These are phyloP conservation scores for Eupleurogrammus muticus DNA, from an alignment of 2,797 vertebrate genomes.

Conservation along the genomic window DNA sequence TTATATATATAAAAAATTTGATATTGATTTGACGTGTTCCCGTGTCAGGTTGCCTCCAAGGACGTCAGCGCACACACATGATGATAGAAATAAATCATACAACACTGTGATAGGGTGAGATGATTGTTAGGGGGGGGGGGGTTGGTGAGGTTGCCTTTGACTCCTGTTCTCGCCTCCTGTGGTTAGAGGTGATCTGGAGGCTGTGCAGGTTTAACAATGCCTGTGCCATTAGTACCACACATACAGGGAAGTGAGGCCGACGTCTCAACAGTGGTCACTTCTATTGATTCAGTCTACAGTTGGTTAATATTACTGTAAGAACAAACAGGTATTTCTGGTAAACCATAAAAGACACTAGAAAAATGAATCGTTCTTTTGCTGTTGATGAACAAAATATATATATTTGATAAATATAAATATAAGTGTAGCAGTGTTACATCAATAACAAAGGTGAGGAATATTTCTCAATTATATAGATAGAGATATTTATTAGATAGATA, in stretches of 20 bases:
- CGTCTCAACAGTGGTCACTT: conserved; percentile 16
- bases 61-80: not conserved
- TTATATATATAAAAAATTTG: not conserved
- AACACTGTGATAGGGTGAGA: not conserved
- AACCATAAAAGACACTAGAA: not conserved
- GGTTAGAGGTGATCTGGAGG: not conserved
- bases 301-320: not conserved
- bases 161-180: conserved; percentile 7
- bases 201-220: conserved; percentile 49
- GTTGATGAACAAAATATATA: no score
- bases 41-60: not conserved
- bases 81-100: not conserved
- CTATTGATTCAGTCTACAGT: not conserved
- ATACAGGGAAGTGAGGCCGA: not conserved
- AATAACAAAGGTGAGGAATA: no score
- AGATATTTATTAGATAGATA: no score
- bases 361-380: no score
- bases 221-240: conserved; percentile 63
- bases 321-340: not conserved
- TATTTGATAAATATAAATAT: no score
- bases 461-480: not conserved
- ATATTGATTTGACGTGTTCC: not conserved
- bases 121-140: not conserved
- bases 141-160: not conserved
- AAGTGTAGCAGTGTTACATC: no score